Percentiles rank a stretch among this genome's conserved stretches.
phyloP scores from a whole-genome alignment of 2,113 vertebrate genomes.

The Triplophysa siluroides region DNA sequence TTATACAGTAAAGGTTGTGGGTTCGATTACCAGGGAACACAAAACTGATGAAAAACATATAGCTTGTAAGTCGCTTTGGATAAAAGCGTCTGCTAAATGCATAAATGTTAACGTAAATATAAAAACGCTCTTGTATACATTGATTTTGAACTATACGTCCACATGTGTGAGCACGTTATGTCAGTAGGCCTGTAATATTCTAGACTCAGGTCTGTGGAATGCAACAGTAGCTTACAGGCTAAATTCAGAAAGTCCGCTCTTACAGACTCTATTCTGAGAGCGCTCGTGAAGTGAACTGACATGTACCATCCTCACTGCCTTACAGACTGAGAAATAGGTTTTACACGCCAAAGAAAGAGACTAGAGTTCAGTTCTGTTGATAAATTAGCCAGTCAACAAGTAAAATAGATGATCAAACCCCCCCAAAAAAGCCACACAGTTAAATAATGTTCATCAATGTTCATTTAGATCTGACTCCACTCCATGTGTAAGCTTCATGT shows the following conservation, averaged over 20 bases:
- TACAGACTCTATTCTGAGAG: conserved; percentile 49
- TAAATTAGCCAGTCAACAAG: neutral
- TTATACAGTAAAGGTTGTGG: too few species aligned
- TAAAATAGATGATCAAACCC: neutral
- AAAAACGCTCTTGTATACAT: too few species aligned
- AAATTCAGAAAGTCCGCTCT: conserved; percentile 36
- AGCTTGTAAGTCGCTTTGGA: too few species aligned
- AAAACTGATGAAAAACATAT: too few species aligned
- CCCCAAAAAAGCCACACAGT: neutral
- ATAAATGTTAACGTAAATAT: too few species aligned
- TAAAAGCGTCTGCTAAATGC: neutral
- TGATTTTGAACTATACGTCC: too few species aligned
- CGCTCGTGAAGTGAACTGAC: neutral
- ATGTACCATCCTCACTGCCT: conserved; percentile 1
- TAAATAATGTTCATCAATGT: conserved; percentile 20
- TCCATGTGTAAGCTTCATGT: neutral
- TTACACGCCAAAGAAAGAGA: too few species aligned
- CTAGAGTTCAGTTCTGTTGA: too few species aligned
- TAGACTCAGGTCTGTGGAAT: conserved; percentile 1
- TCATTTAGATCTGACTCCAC: neutral
- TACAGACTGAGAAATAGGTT: neutral
- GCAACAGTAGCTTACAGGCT: conserved; percentile 11
- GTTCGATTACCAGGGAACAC: too few species aligned
- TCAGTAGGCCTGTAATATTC: conserved; percentile 30
- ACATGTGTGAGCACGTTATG: neutral